A percentile compares a stretch with the other conserved stretches of the same genome.
Conservation (phyloP, 2,888 invertebrate species). For the Caenorhabditis auriculariae region DNA sequence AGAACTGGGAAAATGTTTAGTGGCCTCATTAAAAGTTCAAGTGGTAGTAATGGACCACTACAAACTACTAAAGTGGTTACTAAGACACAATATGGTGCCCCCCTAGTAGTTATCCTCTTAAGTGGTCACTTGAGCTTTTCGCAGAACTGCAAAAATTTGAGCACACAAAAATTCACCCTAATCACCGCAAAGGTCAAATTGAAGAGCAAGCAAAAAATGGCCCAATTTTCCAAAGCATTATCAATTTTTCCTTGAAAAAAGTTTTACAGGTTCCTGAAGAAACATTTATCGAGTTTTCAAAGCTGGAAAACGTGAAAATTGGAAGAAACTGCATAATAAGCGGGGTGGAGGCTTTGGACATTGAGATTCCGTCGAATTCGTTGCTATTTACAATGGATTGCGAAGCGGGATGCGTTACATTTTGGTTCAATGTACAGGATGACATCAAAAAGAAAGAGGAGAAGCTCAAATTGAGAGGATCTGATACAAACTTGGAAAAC, state of each 20-base stretch:
- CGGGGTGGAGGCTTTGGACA: constrained; percentile 6
- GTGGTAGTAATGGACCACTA: no score
- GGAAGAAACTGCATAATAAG: constrained; percentile 16
- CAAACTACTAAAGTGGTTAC: no score
- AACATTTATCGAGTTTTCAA: neutral
- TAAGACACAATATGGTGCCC: no score
- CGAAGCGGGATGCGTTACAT: constrained; percentile 19
- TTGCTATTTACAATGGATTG: constrained; percentile 20
- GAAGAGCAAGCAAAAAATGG: no score
- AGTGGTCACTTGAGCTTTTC: neutral
- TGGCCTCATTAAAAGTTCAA: no score
- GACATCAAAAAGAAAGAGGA: constrained; percentile 35
- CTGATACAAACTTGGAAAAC: constrained; percentile 13
- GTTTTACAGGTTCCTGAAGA: no score
- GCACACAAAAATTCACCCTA: no score
- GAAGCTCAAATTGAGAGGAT: constrained; percentile 23
- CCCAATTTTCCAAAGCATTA: no score
- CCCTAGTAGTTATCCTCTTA: no score
- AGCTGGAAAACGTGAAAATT: neutral
- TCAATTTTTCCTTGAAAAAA: no score
- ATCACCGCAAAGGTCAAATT: no score
- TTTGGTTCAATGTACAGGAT: constrained; percentile 21
- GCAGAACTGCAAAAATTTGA: neutral
- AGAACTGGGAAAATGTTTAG: neutral
- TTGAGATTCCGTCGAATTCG: constrained; percentile 7